Percentiles rank a stretch among this genome's conserved stretches.
These are phyloP conservation scores for Drosophila mettleri DNA, from an alignment of 2,888 invertebrate genomes.

Conservation along the genomic window DNA sequence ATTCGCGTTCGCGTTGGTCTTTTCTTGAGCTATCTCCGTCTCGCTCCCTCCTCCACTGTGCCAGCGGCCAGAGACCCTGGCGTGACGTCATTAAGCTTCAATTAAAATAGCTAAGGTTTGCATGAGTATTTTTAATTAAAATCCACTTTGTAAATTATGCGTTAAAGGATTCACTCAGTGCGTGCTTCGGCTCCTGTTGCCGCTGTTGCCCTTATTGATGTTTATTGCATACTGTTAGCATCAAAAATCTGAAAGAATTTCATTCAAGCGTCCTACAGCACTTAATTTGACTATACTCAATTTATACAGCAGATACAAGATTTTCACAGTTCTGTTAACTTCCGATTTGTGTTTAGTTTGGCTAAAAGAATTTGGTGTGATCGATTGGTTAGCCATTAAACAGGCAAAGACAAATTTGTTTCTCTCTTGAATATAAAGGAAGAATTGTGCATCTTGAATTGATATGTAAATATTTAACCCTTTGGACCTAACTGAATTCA, in stretches of 20 bases:
- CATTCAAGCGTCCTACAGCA: slow-evolving; percentile 10
- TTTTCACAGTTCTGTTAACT: not conserved
- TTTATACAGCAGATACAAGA: not conserved
- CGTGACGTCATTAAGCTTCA: slow-evolving; percentile 77
- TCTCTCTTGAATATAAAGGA: not conserved
- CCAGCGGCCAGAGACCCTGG: slow-evolving; percentile 35
- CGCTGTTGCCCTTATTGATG: slow-evolving; percentile 32
- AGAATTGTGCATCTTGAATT: slow-evolving; percentile 26
- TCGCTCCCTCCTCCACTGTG: not conserved
- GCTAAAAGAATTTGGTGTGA: not conserved
- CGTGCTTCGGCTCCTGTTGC: slow-evolving; percentile 43
- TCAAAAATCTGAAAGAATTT: slow-evolving; percentile 35
- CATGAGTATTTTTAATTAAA: slow-evolving; percentile 80
- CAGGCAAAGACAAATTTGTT: not conserved
- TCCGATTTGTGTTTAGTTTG: not conserved
- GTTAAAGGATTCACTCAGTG: slow-evolving; percentile 57
- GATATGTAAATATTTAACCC: slow-evolving; percentile 35
- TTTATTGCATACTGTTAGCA: slow-evolving; percentile 24
- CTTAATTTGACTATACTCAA: not conserved
- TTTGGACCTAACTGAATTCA: slow-evolving; percentile 1
- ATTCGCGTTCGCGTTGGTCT: slow-evolving; percentile 24
- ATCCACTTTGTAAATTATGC: slow-evolving; percentile 80
- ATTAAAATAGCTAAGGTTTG: slow-evolving; percentile 80
- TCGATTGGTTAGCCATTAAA: not conserved
- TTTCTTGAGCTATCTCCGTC: slow-evolving; percentile 8